phyloP scores from a whole-genome alignment of 2,888 invertebrate genomes.

The Tipula helvola region DNA sequence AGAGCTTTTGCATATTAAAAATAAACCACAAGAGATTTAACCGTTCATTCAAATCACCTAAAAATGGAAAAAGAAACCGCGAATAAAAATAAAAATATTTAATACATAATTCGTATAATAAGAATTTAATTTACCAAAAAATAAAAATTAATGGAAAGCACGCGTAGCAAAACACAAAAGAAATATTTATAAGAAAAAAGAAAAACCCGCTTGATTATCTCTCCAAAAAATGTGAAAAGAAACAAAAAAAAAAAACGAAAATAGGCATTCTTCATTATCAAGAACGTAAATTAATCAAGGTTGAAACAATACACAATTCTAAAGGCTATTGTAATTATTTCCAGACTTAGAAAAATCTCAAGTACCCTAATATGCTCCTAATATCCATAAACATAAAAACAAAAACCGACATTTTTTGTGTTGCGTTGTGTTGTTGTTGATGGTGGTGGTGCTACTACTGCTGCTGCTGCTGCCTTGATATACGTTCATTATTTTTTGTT shows the following conservation, averaged over 20 bases:
- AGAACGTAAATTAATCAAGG: not conserved
- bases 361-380: not conserved
- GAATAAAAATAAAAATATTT: too few species aligned
- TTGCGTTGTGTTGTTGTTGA: not conserved
- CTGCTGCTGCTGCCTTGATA: not conserved
- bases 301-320: not conserved
- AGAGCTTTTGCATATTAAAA: too few species aligned
- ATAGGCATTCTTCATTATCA: not conserved
- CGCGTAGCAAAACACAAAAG: not conserved
- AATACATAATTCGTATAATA: too few species aligned
- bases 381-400: not conserved
- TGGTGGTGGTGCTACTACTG: too few species aligned
- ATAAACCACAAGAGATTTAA: too few species aligned
- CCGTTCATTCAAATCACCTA: too few species aligned
- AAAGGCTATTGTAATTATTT: not conserved
- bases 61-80: too few species aligned
- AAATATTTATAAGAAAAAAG: not conserved
- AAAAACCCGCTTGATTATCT: not conserved
- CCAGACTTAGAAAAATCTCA: not conserved
- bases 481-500: not conserved
- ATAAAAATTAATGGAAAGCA: not conserved
- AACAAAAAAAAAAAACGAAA: not conserved
- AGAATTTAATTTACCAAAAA: not conserved
- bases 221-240: not conserved
- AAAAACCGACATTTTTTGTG: not conserved